These are phyloP conservation scores for Falco biarmicus DNA, from an alignment of 2,797 vertebrate genomes.

Conservation along the genomic window DNA sequence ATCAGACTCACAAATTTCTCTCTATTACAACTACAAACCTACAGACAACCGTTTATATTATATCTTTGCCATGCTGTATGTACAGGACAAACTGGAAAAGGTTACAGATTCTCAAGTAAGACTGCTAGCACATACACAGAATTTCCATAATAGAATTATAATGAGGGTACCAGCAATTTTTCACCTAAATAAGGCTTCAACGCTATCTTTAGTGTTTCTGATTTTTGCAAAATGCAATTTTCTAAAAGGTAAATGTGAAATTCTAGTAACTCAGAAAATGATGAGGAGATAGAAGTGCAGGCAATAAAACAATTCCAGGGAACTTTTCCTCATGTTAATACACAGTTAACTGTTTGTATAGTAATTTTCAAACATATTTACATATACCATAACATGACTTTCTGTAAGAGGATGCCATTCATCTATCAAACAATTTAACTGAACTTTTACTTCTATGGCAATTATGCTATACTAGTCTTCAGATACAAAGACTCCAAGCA, in stretches of 20 bases:
- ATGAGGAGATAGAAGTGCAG: not conserved
- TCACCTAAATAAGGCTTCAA: not conserved
- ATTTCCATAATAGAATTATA: not conserved
- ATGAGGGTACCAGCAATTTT: not conserved
- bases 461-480: not conserved
- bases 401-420: not conserved
- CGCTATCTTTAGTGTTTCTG: not conserved
- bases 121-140: not conserved
- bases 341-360: not conserved
- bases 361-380: not conserved
- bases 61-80: not conserved
- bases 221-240: not conserved
- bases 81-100: not conserved
- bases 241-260: not conserved
- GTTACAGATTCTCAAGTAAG: not conserved
- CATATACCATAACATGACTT: not conserved
- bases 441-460: not conserved
- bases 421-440: not conserved
- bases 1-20: not conserved
- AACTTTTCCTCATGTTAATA: not conserved
- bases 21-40: not conserved
- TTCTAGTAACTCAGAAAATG: not conserved
- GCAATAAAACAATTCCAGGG: not conserved
- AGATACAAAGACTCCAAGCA: not conserved
- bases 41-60: not conserved